Percentiles rank a stretch among this genome's conserved stretches.
Evolutionary conservation across 2,113 vertebrate species (phyloP).

Genomic region (human): DNA sequence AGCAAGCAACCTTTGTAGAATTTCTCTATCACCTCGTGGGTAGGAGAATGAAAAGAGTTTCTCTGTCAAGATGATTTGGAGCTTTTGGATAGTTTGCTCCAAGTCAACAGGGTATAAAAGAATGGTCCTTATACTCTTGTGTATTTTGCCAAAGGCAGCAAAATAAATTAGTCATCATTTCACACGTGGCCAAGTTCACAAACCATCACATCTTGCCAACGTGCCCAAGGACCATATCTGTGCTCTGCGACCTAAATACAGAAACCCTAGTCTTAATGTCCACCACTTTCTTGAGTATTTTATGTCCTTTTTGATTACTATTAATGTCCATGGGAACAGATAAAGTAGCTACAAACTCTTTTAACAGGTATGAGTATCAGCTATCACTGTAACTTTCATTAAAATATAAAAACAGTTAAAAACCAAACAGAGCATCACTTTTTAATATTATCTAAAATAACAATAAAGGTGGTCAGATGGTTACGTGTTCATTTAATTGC

Average conservation of each 20-base stretch:
- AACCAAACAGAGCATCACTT: conserved; percentile 11
- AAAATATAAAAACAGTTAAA: conserved; percentile 49
- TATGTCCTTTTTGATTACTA: neutral
- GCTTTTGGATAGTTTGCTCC: neutral
- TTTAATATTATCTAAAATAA: conserved; percentile 49
- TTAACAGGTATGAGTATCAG: neutral
- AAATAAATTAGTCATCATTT: conserved; percentile 20
- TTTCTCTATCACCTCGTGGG: neutral
- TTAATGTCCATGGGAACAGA: neutral
- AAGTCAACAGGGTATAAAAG: neutral
- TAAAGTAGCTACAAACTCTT: neutral
- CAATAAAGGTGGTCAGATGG: conserved; percentile 35
- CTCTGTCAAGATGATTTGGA: neutral
- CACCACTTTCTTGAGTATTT: neutral
- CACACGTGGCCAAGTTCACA: neutral
- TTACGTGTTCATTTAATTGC: conserved; percentile 22
- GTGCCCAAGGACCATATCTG: neutral
- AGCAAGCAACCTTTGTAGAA: neutral
- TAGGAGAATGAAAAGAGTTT: neutral
- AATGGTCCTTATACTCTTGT: neutral
- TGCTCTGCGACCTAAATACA: neutral
- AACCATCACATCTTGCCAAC: neutral
- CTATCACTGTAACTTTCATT: conserved; percentile 23
- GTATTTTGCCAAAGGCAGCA: neutral
- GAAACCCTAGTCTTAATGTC: neutral